Base-by-base conservation (phyloP, 2,113 vertebrate species). In the Passer montanus region DNA sequence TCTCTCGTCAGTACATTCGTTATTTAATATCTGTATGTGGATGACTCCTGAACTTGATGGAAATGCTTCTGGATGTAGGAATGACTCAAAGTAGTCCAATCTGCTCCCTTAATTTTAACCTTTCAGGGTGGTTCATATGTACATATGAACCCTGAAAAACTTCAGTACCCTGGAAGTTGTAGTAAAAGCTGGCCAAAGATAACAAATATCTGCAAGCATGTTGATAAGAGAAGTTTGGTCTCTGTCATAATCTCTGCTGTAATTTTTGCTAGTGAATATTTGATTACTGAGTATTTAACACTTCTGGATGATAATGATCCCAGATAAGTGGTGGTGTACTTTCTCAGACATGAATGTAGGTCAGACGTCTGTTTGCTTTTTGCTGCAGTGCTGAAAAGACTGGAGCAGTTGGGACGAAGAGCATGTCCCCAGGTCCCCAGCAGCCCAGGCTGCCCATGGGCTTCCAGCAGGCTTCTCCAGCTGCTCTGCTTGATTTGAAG, bases 221-320 rank as follows among this genome's bases (percentile, higher is more conserved):
- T 47, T 63, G 46, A 53, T 92, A 86, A 79, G 28, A 35, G 28
- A 23, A 62, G 19, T 66, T 80, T 58, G 72, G 59, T 75, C 55
- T 77, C 26, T 69, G 11, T 90, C n/a, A 46, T 80, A 41, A 77
- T 66, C 21, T 63, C 47, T 46, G 60, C 76, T 89, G 43, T 55
- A 26, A 58, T 67, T 97, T 93, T 92, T 60, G 50, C 19, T 63
- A 39, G 59, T 56, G 94, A 90, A 63, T 93, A 76, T 90, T 94
- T 87, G 79, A 91, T 91, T 83, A 70, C 43, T 17, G 53, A 84
- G 21, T 52, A 84, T 93, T 95, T 86, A 88, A 63, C 60, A 44
- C 72, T 93, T 89, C 6, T 76, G 33, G 35, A 53, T 85, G 82
- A 78, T 86, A 46, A 31, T 72, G 9, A 9, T 84, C 56, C 16